Percentiles rank a stretch among this genome's conserved stretches.
Conservation (phyloP, 2,888 invertebrate genomes). For the Drosophila leonis region DNA sequence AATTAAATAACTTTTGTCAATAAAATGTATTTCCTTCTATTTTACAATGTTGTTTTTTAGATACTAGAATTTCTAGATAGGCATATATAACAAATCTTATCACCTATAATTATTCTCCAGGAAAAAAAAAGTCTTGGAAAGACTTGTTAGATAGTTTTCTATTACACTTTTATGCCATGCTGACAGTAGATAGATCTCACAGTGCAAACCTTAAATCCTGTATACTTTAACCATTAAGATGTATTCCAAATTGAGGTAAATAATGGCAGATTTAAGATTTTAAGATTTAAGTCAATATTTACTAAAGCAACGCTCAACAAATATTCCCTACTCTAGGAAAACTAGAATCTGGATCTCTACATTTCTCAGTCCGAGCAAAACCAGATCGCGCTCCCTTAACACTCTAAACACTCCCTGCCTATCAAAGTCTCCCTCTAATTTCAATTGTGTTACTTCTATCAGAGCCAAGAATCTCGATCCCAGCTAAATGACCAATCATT, state of each 20-base stretch:
- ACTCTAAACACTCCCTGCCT: not conserved
- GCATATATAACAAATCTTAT: too few species aligned
- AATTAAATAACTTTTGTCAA: too few species aligned
- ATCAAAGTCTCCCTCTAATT: conserved; percentile 1
- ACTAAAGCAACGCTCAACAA: not conserved
- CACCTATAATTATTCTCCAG: too few species aligned
- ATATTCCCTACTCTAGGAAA: too few species aligned
- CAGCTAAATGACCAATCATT: conserved; percentile 72
- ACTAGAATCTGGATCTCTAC: not conserved
- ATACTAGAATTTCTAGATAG: too few species aligned
- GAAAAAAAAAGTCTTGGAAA: too few species aligned
- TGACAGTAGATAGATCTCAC: not conserved
- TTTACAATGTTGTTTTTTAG: too few species aligned
- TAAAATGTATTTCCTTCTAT: too few species aligned
- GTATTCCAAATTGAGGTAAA: too few species aligned
- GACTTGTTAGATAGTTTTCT: not conserved
- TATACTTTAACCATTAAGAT: too few species aligned
- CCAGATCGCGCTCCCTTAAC: conserved; percentile 1
- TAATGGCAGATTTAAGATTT: not conserved
- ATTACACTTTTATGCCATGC: not conserved
- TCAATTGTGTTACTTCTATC: conserved; percentile 38
- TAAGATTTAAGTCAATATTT: not conserved
- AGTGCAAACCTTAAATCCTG: not conserved
- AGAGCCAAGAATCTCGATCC: conserved; percentile 39
- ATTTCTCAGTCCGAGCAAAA: not conserved